These are phyloP conservation scores for Heptascelio sp. DNA, from an alignment of 2,888 invertebrate genomes.

Conservation along the genomic window DNA sequence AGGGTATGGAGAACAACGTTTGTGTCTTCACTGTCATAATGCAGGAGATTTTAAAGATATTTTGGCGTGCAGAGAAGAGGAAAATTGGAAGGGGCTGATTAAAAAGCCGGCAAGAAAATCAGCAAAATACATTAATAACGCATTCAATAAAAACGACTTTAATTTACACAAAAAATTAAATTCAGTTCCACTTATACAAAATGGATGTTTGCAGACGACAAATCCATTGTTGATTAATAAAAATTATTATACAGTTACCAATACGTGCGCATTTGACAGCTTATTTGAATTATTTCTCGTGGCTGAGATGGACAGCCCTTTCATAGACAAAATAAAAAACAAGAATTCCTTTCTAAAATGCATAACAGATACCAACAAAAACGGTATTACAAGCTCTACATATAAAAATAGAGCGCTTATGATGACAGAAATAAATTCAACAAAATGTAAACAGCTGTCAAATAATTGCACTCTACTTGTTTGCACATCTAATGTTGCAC, in stretches of 20 bases:
- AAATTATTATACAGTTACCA: neutral
- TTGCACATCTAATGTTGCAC: neutral
- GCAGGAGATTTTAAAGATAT: neutral
- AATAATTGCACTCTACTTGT: neutral
- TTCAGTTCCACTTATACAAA: constrained; percentile 2
- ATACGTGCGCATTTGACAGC: constrained; percentile 3
- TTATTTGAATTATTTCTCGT: neutral
- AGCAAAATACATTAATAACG: neutral
- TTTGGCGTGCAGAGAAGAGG: neutral
- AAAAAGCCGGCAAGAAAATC: neutral
- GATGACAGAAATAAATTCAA: neutral
- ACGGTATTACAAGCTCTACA: neutral
- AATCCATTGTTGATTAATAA: neutral
- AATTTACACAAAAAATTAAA: neutral
- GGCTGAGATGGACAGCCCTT: neutral
- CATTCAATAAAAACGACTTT: neutral
- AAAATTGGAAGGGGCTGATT: neutral
- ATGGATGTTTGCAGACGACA: neutral
- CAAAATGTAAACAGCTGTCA: neutral
- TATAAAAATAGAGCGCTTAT: neutral
- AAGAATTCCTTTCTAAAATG: neutral
- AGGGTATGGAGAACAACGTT: constrained; percentile 36
- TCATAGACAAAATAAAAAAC: neutral
- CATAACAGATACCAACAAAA: neutral
- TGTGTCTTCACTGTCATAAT: constrained; percentile 8